Percentiles rank a stretch among this genome's conserved stretches.
Evolutionary conservation across 2,888 invertebrate species (phyloP).

Genomic region (Germaria angustata): DNA sequence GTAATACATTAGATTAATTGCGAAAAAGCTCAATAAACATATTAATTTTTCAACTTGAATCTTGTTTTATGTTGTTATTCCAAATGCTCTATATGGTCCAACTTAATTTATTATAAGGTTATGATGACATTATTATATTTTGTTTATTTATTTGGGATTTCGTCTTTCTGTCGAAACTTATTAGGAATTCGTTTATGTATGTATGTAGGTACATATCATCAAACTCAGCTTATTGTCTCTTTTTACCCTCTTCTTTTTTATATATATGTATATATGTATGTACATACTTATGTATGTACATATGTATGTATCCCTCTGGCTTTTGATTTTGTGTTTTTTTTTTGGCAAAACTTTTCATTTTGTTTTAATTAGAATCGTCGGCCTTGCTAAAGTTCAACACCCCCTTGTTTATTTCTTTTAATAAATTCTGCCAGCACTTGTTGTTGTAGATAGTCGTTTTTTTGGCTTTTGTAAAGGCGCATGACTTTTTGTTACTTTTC

Average conservation of each 20-base stretch:
- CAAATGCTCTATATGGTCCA: too few relatives aligned
- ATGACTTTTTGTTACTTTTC: conserved; percentile 45
- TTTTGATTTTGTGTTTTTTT: conserved; percentile 11
- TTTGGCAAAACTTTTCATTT: conserved; percentile 61
- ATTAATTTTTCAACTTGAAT: too few relatives aligned
- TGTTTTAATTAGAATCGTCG: conserved; percentile 64
- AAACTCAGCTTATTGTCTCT: conserved; percentile 5
- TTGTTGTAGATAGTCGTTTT: conserved; percentile 9
- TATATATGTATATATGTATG: too few relatives aligned
- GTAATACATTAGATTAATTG: too few relatives aligned
- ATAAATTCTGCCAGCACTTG: not conserved
- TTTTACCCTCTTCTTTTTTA: not conserved
- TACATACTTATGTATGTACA: too few relatives aligned
- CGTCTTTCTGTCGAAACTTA: conserved; percentile 3
- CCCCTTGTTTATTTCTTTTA: conserved; percentile 45
- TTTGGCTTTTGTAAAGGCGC: conserved; percentile 48
- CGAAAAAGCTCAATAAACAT: too few relatives aligned
- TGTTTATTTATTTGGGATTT: not conserved
- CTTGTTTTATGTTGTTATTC: too few relatives aligned
- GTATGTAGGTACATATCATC: conserved; percentile 21
- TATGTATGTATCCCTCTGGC: not conserved
- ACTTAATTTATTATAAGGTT: not conserved
- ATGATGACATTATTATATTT: not conserved
- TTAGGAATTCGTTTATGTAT: conserved; percentile 24
- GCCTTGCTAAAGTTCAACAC: conserved; percentile 66